Evolutionary conservation across 2,113 vertebrate genomes (phyloP), one percentile per base, ranked within the genome.

Genomic region (Megaleporinus macrocephalus): DNA sequence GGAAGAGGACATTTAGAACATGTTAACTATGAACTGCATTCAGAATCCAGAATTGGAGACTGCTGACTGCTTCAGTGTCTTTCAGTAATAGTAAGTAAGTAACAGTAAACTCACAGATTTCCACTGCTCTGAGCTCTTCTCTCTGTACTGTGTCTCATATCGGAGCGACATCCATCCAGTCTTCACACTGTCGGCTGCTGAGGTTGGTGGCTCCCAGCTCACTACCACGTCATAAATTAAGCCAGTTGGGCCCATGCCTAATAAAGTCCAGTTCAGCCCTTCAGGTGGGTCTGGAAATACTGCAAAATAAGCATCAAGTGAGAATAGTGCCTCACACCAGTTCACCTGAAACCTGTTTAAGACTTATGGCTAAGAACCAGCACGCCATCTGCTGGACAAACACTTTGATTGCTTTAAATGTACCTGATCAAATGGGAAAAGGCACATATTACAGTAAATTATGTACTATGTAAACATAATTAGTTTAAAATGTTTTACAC

Each of bases 101-200:
- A 29, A 3, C 27, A 22, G 27, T 7, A 73, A 13, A 79, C 89
- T 86, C 59, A 88, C 87, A 59, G 41, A 74, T 51, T 44, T 62
- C 93, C 93, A 95, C 41, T 13, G 57, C 4, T 85, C 79, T 0
- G 89, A 83, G 73, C 30, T 79, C 1, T 51, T 66, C n/a, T 89
- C 89, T 85, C 95, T 96, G 91, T 96, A 93, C 79, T 97, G 96
- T 30, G 97, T 89, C 83, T 98, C 94, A 70, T 98, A 98, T 61
- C 94, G 90, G 82, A 98, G 94, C 20, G 81, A 91, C 87, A 99
- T 94, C 98, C 97, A 99, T 59, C 98, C 98, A 22, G 86, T 95
- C 73, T 82, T 86, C 80, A 97, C 94, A 71, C 94, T 63, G 5
- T 80, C 78, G 71, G 55, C 95, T 44, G 96, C 96, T 9, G 95